Evolutionary conservation across 2,888 invertebrate genomes (phyloP), one percentile per base, ranked within the genome.

Genomic region (Meandrusa payeni): DNA sequence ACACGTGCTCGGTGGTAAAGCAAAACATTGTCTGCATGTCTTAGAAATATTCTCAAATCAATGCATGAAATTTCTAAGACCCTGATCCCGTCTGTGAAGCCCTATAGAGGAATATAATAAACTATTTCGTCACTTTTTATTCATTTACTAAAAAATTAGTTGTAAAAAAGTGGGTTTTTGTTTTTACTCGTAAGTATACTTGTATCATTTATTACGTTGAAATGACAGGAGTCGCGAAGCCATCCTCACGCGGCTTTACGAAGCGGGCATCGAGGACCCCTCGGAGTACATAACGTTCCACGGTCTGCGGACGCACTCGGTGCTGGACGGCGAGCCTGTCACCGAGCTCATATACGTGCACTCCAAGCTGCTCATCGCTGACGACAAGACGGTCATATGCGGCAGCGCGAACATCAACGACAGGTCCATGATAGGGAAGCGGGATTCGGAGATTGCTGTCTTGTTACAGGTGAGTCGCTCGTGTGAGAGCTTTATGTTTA

Each of bases 341-440:
- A 96, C 97, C 0, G 99, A 99, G 76, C 87, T 99, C 4, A 93
- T 99, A 42, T 99, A 99, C 77, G 97, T 99, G 6, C 99, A 99
- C 82, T 97, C 98, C 44, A 99, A 99, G 81, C 81, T 99, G 44
- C 90, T 99, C 79, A 97, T 99, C 48, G 95, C 95, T 0, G 99
- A 99, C 69, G 99, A 99, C 74, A 92, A 92, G 54, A 89, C 92
- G 1, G 93, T 96, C 0, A 97, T 99, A 50, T 98, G 98, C 61
- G 99, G 99, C 9, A 98, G 98, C 2, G 98, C 99, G 0, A 99
- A 99, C 69, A 97, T 99, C 57, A 99, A 99, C 68, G 99, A 99
- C 72, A 88, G 99, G 37, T 98, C 97, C 41, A 91, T 99, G 91
- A 89, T 97, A 39, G 99, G 99, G 0, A 95, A 93, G 48, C 89